Evolutionary conservation across 2,888 invertebrate genomes (phyloP), one percentile per base, ranked within the genome.

Genomic region (Aleiodes leptofemur): DNA sequence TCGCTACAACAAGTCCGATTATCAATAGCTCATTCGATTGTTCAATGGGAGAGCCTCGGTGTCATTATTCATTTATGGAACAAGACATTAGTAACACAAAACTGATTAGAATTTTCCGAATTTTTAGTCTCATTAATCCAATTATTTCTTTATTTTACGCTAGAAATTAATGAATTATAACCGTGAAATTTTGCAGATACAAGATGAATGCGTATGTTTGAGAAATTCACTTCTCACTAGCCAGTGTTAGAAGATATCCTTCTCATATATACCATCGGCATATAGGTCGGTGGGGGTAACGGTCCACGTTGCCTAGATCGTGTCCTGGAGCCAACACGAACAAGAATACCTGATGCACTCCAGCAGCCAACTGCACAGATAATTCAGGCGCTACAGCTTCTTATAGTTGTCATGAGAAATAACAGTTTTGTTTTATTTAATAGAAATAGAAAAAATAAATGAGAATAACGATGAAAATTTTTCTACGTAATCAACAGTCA

Each of bases 251-350:
- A 85, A 83, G 83, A 84, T 85, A 85, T 84, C 86, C 85, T 86
- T 85, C 83, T 84, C 87, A 89, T 89, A 89, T 89, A 89, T 89
- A 89, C 84, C 84, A 83, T 83, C 82, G 80, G 69, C 83, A 88
- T 87, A 85, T 87, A 86, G 87, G 87, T 87, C 88, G 87, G 88
- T 88, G 88, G 89, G 88, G 88, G 87, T 86, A 85, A 83, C 85
- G 84, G 82, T 85, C 83, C 84, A 83, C 71, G 81, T 76, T 76
- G 76, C 77, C 79, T 76, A 77, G 79, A 81, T 81, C 66, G 78
- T 77, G 76, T 82, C 80, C 76, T 76, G 51, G 16, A 59, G 66
- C 73, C 73, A 70, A 77, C 68, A 77, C 75, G 57, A 71, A 76
- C 69, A 77, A 77, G 79, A 76, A 76, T 77, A 76, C 73, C 61